Conservation (phyloP, 30 jellyfish, hydroid and myxozoan species). For the Pseudorhiza aurosa region DNA sequence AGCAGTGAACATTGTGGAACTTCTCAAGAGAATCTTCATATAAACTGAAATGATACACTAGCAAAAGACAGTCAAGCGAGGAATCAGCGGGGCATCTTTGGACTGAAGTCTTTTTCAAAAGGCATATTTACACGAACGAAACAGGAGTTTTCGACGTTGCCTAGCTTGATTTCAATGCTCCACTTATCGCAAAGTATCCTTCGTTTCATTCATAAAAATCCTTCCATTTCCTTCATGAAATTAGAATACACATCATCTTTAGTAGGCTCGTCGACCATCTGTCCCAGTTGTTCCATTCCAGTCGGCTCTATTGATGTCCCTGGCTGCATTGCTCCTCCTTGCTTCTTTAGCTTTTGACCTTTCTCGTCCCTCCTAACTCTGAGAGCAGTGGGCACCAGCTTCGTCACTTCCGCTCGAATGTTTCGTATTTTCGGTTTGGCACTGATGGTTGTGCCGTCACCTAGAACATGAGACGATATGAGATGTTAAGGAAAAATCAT, state of each 20-base stretch:
- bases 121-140: too few species aligned
- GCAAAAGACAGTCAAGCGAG: too few species aligned
- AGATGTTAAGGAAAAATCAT: too few species aligned
- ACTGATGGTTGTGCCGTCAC: conserved; percentile 77
- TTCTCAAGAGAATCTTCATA: too few species aligned
- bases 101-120: too few species aligned
- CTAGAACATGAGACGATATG: conserved; percentile 50
- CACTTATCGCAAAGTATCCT: too few species aligned
- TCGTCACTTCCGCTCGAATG: conserved; percentile 98
- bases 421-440: conserved; percentile 97
- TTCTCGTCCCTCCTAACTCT: conserved; percentile 78
- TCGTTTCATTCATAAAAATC: conserved; percentile 65
- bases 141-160: too few species aligned
- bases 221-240: conserved; percentile 96
- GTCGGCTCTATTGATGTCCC: not conserved
- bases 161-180: too few species aligned
- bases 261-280: conserved; percentile 78
- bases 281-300: not conserved
- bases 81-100: too few species aligned
- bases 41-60: too few species aligned
- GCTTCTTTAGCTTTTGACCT: conserved; percentile 21
- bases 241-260: conserved; percentile 90
- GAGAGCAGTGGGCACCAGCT: conserved; percentile 96
- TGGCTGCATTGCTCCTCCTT: not conserved
- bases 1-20: too few species aligned